These are phyloP conservation scores for Eulimnadia texana DNA, from an alignment of 1,140 invertebrate species.

Conservation along the genomic window DNA sequence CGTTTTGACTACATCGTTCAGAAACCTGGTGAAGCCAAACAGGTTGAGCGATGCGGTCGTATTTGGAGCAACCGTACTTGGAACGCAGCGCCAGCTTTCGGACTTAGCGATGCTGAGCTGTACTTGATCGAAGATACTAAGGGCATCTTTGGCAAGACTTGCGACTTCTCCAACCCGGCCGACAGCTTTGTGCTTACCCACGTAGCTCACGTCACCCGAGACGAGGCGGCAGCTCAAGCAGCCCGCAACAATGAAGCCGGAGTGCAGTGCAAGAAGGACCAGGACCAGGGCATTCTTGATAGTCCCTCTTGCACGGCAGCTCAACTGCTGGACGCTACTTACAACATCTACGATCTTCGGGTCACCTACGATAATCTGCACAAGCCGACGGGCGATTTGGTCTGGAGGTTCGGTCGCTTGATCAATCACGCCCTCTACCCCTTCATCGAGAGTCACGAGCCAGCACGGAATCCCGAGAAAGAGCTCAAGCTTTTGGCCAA, in stretches of 20 bases:
- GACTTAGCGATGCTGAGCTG: neutral
- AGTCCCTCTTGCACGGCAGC: neutral
- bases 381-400: too few relatives aligned
- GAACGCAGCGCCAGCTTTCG: neutral
- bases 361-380: neutral
- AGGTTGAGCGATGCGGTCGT: neutral
- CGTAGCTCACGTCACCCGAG: neutral
- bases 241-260: neutral
- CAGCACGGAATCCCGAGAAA: neutral
- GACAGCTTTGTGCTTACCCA: neutral
- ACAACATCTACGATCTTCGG: neutral
- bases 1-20: neutral
- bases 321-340: neutral
- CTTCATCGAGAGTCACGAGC: neutral
- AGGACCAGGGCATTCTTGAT: neutral
- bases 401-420: neutral
- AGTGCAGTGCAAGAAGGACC: neutral
- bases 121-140: neutral
- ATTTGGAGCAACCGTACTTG: neutral
- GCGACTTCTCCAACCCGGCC: neutral
- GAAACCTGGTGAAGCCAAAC: neutral
- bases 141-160: neutral
- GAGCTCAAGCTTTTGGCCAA: neutral
- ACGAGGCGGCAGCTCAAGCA: neutral
- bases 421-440: constrained; percentile 1